Conservation (phyloP, 2,113 vertebrate species). For the Agelaius phoeniceus region DNA sequence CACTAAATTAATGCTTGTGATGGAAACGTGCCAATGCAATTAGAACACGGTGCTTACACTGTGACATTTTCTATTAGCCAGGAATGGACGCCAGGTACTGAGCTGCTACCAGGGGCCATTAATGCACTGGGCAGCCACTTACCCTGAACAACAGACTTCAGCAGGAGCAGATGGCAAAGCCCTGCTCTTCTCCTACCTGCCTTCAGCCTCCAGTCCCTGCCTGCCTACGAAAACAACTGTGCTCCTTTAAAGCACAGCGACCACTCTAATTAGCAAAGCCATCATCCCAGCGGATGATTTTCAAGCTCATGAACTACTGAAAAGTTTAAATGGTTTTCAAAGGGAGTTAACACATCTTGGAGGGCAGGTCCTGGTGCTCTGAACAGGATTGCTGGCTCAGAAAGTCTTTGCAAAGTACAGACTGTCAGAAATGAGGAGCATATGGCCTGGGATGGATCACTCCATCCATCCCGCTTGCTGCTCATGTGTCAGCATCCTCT, state of each 20-base stretch:
- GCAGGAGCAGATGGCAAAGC: constrained; percentile 15
- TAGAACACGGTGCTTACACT: neutral
- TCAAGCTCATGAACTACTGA: neutral
- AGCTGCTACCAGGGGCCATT: neutral
- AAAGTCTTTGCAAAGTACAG: neutral
- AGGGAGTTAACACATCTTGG: neutral
- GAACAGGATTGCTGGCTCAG: neutral
- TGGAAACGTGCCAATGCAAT: constrained; percentile 37
- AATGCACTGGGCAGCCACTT: neutral
- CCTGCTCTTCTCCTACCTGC: neutral
- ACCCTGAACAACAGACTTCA: neutral
- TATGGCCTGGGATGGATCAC: neutral
- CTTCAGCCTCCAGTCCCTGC: neutral
- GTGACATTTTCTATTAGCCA: constrained; percentile 43
- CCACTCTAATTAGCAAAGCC: neutral
- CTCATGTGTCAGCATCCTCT: neutral
- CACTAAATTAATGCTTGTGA: constrained; percentile 45
- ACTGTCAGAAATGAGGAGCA: neutral
- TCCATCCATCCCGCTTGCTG: neutral
- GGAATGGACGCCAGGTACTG: neutral
- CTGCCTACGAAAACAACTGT: neutral
- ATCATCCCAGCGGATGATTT: neutral
- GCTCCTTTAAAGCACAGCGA: neutral
- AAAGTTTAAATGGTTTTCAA: constrained; percentile 11
- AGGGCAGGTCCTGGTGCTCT: neutral